Conservation (phyloP, 2,888 invertebrate species). For the Lasioglossum oenotherae region DNA sequence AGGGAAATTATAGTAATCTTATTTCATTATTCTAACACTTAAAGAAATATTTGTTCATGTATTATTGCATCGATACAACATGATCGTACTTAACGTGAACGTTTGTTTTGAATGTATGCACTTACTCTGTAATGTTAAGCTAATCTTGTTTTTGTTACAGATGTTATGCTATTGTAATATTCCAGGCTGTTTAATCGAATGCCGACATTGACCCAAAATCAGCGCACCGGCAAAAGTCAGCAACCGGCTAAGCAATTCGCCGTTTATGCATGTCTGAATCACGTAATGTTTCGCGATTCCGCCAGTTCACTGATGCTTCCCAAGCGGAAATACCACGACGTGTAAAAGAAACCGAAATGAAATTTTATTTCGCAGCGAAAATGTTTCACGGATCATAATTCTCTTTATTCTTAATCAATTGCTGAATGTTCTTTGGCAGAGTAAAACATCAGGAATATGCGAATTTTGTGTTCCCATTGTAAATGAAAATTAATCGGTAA, state of each 20-base stretch:
- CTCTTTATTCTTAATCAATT: conserved; percentile 17
- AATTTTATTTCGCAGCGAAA: conserved; percentile 33
- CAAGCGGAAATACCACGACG: conserved; percentile 36
- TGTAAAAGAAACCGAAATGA: conserved; percentile 53
- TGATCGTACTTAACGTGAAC: not conserved
- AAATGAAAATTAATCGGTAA: not conserved
- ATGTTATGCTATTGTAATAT: not conserved
- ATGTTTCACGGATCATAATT: conserved; percentile 17
- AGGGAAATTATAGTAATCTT: not conserved
- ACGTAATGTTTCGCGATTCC: conserved; percentile 73
- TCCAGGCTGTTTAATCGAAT: conserved; percentile 42
- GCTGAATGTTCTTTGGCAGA: not conserved
- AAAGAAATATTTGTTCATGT: not conserved
- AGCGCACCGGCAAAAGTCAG: conserved; percentile 77
- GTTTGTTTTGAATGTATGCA: not conserved
- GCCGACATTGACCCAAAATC: conserved; percentile 80
- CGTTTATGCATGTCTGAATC: conserved; percentile 76
- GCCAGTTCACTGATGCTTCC: conserved; percentile 56
- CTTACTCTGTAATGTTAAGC: not conserved
- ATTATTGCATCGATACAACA: not conserved
- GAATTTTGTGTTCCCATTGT: not conserved
- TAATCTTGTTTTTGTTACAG: not conserved
- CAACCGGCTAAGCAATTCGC: conserved; percentile 81
- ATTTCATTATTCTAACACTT: not conserved
- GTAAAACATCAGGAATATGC: not conserved